A percentile compares a stretch with the other conserved stretches of the same genome.
These are phyloP conservation scores for Axis porcinus DNA, from an alignment of 2,113 vertebrate genomes.

Conservation along the genomic window DNA sequence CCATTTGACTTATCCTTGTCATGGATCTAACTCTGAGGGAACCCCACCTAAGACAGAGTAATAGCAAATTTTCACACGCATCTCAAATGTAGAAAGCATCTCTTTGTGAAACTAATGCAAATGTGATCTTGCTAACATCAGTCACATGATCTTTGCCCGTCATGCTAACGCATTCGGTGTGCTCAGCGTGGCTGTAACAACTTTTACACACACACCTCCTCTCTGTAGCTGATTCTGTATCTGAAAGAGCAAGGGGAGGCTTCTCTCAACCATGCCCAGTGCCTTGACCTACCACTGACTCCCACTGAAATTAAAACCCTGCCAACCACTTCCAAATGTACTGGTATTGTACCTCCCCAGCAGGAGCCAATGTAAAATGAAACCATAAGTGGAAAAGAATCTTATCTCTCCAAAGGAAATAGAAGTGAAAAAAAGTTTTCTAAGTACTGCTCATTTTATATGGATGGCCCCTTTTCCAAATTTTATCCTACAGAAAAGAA, in stretches of 20 bases:
- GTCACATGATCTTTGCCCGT: not conserved
- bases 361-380: not conserved
- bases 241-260: not conserved
- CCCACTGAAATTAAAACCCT: not conserved
- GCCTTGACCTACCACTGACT: not conserved
- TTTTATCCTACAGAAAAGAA: not conserved
- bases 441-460: constrained; percentile 28
- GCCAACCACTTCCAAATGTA: not conserved
- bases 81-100: not conserved
- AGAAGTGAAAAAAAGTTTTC: not conserved
- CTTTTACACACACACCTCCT: not conserved
- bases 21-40: not conserved
- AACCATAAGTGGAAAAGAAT: not conserved
- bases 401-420: not conserved
- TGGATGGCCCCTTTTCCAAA: not conserved
- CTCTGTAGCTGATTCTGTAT: not conserved
- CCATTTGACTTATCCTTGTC: not conserved
- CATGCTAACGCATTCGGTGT: not conserved
- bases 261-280: not conserved
- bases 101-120: not conserved
- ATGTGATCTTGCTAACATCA: not conserved
- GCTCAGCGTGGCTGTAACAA: not conserved
- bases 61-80: not conserved
- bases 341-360: not conserved
- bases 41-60: not conserved